These are phyloP conservation scores for Mylabris phalerata DNA, from an alignment of 1,140 invertebrate species.

Conservation along the genomic window DNA sequence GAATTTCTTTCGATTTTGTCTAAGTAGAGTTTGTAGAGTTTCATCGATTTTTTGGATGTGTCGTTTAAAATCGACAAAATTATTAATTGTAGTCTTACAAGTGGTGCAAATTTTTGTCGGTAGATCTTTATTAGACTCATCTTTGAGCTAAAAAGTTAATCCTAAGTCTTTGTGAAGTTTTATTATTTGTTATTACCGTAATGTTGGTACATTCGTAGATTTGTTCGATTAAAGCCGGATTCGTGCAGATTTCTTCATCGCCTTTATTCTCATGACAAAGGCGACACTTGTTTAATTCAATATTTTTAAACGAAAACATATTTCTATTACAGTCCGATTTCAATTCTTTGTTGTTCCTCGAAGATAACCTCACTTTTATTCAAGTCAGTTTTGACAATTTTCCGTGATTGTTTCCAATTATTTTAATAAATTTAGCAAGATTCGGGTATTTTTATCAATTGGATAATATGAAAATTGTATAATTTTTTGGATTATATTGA, in stretches of 20 bases:
- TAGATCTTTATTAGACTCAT: constrained; percentile 6
- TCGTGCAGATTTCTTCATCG: neutral
- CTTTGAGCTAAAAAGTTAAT: constrained; percentile 18
- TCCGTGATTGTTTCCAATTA: too few relatives aligned
- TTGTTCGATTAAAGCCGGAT: constrained; percentile 1
- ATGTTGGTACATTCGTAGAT: constrained; percentile 8
- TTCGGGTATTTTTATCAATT: too few relatives aligned
- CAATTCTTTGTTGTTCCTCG: too few relatives aligned
- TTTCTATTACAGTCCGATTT: neutral
- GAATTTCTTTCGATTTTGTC: neutral
- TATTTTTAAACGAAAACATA: constrained; percentile 2
- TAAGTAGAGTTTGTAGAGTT: neutral
- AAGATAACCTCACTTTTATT: too few relatives aligned
- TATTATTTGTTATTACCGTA: neutral
- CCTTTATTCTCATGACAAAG: constrained; percentile 4
- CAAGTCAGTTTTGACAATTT: too few relatives aligned
- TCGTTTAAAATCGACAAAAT: constrained; percentile 7
- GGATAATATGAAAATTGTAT: too few relatives aligned
- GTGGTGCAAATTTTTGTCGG: constrained; percentile 13
- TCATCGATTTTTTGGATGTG: constrained; percentile 10
- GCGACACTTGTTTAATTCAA: constrained; percentile 1
- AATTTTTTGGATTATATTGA: too few relatives aligned
- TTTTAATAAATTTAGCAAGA: too few relatives aligned
- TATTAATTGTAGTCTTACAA: constrained; percentile 16
- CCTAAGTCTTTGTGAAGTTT: neutral